Conservation (phyloP, 2,888 invertebrate species). For the Thereva nobilitata region DNA sequence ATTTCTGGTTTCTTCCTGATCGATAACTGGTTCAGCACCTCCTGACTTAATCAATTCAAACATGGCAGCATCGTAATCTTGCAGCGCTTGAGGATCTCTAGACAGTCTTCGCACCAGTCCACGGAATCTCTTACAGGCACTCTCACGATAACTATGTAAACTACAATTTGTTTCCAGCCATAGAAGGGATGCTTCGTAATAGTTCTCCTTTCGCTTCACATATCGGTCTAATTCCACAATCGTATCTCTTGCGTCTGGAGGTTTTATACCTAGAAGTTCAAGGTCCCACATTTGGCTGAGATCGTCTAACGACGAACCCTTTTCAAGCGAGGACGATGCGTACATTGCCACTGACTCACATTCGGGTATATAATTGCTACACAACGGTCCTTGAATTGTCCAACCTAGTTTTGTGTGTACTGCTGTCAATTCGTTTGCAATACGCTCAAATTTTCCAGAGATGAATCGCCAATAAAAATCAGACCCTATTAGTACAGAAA, state of each 20-base stretch:
- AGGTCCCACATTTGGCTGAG: not conserved
- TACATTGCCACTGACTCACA: not conserved
- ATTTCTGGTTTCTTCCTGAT: too few species aligned
- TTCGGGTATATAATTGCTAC: not conserved
- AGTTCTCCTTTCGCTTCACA: not conserved
- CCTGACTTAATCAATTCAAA: slow-evolving; percentile 23
- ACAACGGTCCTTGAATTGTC: slow-evolving; percentile 36
- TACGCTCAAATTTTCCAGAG: slow-evolving; percentile 28
- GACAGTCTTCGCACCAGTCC: not conserved
- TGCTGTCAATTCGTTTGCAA: slow-evolving; percentile 27
- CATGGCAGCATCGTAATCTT: slow-evolving; percentile 31
- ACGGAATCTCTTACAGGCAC: not conserved
- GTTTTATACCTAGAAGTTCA: not conserved
- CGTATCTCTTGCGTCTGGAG: not conserved
- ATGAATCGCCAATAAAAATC: slow-evolving; percentile 37
- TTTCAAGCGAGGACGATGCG: not conserved
- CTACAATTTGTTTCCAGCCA: not conserved
- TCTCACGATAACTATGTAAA: not conserved
- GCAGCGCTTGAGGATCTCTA: not conserved
- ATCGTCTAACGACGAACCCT: not conserved
- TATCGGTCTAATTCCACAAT: not conserved
- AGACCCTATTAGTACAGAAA: slow-evolving; percentile 25
- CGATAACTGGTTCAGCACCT: slow-evolving; percentile 13
- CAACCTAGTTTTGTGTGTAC: slow-evolving; percentile 33
- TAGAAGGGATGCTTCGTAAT: not conserved